Conservation (phyloP, 2,797 vertebrate species). For the Aphelocoma californica region DNA sequence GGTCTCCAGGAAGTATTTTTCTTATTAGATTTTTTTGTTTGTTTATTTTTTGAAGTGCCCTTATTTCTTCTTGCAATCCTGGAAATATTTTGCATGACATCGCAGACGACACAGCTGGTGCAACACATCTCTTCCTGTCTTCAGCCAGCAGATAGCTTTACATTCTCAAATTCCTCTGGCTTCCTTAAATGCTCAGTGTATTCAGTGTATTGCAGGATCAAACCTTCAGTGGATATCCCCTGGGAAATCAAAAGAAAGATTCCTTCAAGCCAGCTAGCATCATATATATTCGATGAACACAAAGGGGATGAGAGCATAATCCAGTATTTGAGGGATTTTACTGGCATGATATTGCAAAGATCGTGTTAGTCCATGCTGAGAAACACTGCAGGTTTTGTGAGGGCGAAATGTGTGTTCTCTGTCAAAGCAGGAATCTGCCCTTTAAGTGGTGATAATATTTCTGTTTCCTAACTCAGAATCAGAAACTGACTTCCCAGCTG, state of each 20-base stretch:
- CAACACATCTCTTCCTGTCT: neutral
- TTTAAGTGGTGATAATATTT: neutral
- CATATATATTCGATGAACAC: slow-evolving; percentile 25
- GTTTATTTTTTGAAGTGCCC: neutral
- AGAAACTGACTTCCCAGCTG: neutral
- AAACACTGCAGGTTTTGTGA: neutral
- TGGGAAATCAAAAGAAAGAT: slow-evolving; percentile 52
- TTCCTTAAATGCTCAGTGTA: neutral
- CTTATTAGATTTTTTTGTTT: neutral
- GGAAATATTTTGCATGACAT: neutral
- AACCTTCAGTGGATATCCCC: neutral
- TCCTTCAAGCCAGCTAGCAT: slow-evolving; percentile 34
- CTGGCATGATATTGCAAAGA: neutral
- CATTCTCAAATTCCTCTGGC: neutral
- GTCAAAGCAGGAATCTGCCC: neutral
- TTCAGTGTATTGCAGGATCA: neutral
- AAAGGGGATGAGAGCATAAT: neutral
- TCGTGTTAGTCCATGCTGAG: neutral
- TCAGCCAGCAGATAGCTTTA: neutral
- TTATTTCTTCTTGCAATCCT: neutral
- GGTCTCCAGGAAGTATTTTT: neutral
- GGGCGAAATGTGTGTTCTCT: neutral
- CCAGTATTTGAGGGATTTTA: slow-evolving; percentile 4
- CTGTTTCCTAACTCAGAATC: neutral
- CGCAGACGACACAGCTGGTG: neutral